Evolutionary conservation across 2,888 invertebrate species (phyloP).

Genomic region (Nematopogon swammerdamellus): DNA sequence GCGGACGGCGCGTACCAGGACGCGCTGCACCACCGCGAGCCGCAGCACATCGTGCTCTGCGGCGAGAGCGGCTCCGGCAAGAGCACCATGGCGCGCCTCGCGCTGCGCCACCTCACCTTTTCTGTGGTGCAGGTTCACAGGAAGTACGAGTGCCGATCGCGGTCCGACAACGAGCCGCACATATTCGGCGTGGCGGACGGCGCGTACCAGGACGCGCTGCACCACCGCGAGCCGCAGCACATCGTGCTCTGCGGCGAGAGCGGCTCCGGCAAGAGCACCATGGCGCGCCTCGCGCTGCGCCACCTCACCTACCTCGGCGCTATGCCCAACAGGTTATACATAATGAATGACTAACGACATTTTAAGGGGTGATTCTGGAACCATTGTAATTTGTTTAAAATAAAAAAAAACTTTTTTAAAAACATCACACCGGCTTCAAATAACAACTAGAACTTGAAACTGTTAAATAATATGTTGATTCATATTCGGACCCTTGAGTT

Average conservation of each 20-base stretch:
- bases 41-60: slow-evolving; percentile 82
- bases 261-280: slow-evolving; percentile 88
- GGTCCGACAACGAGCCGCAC: slow-evolving; percentile 88
- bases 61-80: slow-evolving; percentile 93
- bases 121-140: slow-evolving; percentile 77
- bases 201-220: slow-evolving; percentile 87
- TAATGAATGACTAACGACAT: no score
- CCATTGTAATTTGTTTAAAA: no score
- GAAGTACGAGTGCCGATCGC: slow-evolving; percentile 79
- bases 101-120: slow-evolving; percentile 81
- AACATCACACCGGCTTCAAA: no score
- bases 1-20: slow-evolving; percentile 90
- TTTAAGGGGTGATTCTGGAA: no score
- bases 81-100: slow-evolving; percentile 76
- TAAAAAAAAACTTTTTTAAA: no score
- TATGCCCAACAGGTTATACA: slow-evolving; percentile 65
- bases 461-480: no score
- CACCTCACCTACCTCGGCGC: slow-evolving; percentile 87
- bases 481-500: no score
- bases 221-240: slow-evolving; percentile 82
- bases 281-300: slow-evolving; percentile 71
- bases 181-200: slow-evolving; percentile 87
- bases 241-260: slow-evolving; percentile 88
- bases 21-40: slow-evolving; percentile 81
- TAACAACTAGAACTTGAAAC: no score